Percentiles rank a stretch among this genome's conserved stretches.
These are phyloP conservation scores for Eptesicus fuscus DNA, from an alignment of 2,113 vertebrate genomes.

Conservation along the genomic window DNA sequence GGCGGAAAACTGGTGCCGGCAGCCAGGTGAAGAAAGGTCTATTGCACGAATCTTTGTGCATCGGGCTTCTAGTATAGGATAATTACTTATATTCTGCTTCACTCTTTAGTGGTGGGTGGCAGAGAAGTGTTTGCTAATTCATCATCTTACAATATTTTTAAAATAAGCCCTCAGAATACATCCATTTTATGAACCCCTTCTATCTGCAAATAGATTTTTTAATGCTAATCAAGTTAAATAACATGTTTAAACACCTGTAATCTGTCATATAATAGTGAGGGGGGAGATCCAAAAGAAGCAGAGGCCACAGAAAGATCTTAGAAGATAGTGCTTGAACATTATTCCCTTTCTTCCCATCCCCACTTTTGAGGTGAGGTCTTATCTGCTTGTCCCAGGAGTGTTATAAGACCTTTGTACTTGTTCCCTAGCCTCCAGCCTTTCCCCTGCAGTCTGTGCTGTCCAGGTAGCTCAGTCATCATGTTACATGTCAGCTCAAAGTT, in stretches of 20 bases:
- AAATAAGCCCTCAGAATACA: background rate
- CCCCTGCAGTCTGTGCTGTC: background rate
- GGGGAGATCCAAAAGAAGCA: background rate
- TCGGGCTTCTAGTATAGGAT: no score
- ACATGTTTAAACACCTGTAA: background rate
- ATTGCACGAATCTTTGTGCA: no score
- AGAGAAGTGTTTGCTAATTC: background rate
- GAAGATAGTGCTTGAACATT: background rate
- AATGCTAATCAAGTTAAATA: background rate
- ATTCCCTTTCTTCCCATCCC: background rate
- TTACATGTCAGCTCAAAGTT: background rate
- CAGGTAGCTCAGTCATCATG: background rate
- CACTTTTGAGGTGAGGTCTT: background rate
- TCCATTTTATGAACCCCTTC: constrained; percentile 12
- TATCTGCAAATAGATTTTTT: background rate
- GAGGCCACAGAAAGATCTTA: background rate
- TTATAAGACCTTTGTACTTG: background rate
- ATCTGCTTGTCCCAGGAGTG: background rate
- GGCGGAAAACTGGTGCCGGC: no score
- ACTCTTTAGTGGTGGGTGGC: background rate
- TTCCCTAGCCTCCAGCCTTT: background rate
- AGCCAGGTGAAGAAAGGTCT: no score
- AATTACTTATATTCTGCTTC: background rate
- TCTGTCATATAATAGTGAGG: background rate
- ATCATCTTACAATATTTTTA: background rate